Conservation (phyloP, 2,888 invertebrate genomes). For the Leptogaster cylindrica region DNA sequence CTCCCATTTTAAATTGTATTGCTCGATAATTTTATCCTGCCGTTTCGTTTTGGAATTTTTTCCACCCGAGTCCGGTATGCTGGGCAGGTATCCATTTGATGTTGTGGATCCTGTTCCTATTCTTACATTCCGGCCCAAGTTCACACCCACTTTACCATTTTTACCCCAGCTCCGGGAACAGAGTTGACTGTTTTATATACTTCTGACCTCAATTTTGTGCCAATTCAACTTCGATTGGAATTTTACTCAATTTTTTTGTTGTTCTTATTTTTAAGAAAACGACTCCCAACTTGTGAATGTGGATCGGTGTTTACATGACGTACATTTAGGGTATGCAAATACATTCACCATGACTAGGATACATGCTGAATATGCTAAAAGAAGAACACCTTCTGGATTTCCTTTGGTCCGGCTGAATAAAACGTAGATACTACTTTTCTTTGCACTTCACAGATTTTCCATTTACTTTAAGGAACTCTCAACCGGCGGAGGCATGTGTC, state of each 20-base stretch:
- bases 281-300: no score
- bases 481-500: no score
- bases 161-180: not conserved
- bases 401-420: no score
- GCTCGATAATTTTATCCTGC: slow-evolving; percentile 31
- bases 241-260: slow-evolving; percentile 10
- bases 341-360: no score
- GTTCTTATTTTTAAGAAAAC: no score
- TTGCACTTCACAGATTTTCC: no score
- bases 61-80: slow-evolving; percentile 2
- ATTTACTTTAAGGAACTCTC: no score
- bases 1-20: slow-evolving; percentile 37
- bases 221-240: slow-evolving; percentile 29
- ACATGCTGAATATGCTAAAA: no score
- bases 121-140: not conserved
- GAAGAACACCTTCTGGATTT: no score
- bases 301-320: no score
- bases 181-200: slow-evolving; percentile 1
- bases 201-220: slow-evolving; percentile 22
- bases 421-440: no score
- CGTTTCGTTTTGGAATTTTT: slow-evolving; percentile 32
- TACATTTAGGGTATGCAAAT: no score
- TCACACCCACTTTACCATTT: not conserved
- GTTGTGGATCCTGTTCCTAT: not conserved
- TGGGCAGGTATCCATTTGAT: slow-evolving; percentile 6